Evolutionary conservation across 2,888 invertebrate species (phyloP), one percentile per base, ranked within the genome.

Genomic region (Melieria crassipennis): DNA sequence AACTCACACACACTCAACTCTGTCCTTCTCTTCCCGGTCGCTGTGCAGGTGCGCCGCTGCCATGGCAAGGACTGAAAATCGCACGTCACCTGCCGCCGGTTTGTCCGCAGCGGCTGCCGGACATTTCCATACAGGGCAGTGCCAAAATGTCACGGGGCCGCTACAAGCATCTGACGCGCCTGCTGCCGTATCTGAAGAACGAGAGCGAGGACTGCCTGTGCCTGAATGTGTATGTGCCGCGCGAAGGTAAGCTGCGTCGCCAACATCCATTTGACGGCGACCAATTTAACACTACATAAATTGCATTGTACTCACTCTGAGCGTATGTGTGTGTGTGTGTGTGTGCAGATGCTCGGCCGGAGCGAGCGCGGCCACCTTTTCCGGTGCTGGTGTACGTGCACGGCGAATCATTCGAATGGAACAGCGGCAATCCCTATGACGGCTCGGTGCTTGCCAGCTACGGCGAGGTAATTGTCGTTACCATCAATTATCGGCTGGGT

Each of bases 371-470:
- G 1, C 5, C 52, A 77, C 91, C 90, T 80, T 91, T 91, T 84
- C 94, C 97, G 0, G 95, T 97, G 0, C 90, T 98, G 84, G 94
- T 98, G 63, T 97, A 95, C 86, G 92, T 98, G 75, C 97, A 97
- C 80, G 98, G 97, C 0, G 98, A 98, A 85, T 96, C 96, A 0
- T 98, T 95, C 86, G 97, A 97, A 83, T 98, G 97, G 94, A 97
- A 97, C 84, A 95, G 97, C 46, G 99, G 98, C 73, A 98, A 98
- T 87, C 94, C 97, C 0, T 99, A 98, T 87, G 99, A 99, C 85
- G 98, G 97, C 11, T 94, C 94, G 75, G 93, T 98, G 61, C 87
- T 99, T 77, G 93, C 99, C 13, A 93, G 96, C 73, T 97, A 95
- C 83, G 98, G 95, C n/a, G 92, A 93, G 80, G 91, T 95, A 60